Conservation (phyloP, 2,888 invertebrate genomes). For the Erannis defoliaria region DNA sequence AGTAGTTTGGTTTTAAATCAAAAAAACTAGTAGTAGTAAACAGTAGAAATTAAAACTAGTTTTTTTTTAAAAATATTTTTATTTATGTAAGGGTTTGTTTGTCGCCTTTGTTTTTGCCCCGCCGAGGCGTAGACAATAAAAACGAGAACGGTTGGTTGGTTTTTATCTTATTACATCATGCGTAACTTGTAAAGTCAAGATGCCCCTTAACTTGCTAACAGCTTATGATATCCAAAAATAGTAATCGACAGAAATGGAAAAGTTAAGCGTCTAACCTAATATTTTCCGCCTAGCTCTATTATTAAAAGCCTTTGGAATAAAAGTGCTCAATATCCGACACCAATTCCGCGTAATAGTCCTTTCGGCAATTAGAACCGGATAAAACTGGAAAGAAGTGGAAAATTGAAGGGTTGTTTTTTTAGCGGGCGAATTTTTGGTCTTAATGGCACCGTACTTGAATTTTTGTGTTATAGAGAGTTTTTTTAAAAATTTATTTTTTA, state of each 20-base stretch:
- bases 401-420: constrained; percentile 40
- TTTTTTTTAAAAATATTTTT: no score
- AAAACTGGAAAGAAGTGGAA: constrained; percentile 39
- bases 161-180: no score
- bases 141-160: no score
- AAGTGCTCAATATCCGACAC: constrained; percentile 44
- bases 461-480: constrained; percentile 15
- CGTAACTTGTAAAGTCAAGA: no score
- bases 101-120: no score
- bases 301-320: constrained; percentile 41
- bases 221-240: background rate
- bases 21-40: no score
- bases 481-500: no score
- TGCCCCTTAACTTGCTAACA: no score
- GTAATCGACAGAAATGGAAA: constrained; percentile 2
- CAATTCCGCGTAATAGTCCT: constrained; percentile 40
- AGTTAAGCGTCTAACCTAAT: constrained; percentile 2
- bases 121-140: no score
- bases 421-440: constrained; percentile 31
- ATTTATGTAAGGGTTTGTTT: no score
- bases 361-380: constrained; percentile 39
- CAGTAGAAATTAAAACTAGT: no score
- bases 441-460: constrained; percentile 30
- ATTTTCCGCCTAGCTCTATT: constrained; percentile 27
- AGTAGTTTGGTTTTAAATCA: no score